These are phyloP conservation scores for Ciona savignyi DNA, from an alignment of 23 tunicate genomes.

Conservation along the genomic window DNA sequence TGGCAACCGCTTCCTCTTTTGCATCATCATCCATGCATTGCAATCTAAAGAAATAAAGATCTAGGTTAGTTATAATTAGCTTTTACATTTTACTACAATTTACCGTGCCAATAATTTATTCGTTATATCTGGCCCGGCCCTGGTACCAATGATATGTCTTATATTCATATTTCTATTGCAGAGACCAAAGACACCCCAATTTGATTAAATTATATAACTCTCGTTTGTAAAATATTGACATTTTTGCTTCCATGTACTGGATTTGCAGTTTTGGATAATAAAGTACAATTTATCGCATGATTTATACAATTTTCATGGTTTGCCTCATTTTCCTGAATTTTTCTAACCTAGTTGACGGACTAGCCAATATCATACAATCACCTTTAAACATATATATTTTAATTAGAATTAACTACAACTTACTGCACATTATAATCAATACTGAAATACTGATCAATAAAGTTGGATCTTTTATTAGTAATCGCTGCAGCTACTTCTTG, in stretches of 20 bases:
- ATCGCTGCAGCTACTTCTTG: background rate
- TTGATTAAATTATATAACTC: background rate
- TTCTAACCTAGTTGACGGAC: too few species aligned
- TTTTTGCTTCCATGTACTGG: too few species aligned
- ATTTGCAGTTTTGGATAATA: too few species aligned
- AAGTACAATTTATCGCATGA: too few species aligned
- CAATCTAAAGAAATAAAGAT: slow-evolving; percentile 7
- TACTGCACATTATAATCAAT: slow-evolving; percentile 64
- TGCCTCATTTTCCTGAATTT: too few species aligned
- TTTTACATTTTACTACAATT: background rate
- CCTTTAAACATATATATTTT: too few species aligned
- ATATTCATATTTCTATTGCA: too few species aligned
- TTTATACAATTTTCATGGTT: too few species aligned
- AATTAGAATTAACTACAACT: background rate
- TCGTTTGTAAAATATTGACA: background rate
- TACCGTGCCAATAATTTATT: background rate
- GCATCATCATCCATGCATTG: slow-evolving; percentile 88
- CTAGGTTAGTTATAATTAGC: background rate
- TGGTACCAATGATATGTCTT: too few species aligned
- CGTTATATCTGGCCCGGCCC: background rate
- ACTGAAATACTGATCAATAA: slow-evolving; percentile 83
- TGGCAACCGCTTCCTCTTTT: slow-evolving; percentile 53
- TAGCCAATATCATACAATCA: too few species aligned
- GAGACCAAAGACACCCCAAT: too few species aligned
- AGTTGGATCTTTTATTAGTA: slow-evolving; percentile 2